Conservation (phyloP, 2,888 invertebrate genomes). For the Ennomos quercinarius region DNA sequence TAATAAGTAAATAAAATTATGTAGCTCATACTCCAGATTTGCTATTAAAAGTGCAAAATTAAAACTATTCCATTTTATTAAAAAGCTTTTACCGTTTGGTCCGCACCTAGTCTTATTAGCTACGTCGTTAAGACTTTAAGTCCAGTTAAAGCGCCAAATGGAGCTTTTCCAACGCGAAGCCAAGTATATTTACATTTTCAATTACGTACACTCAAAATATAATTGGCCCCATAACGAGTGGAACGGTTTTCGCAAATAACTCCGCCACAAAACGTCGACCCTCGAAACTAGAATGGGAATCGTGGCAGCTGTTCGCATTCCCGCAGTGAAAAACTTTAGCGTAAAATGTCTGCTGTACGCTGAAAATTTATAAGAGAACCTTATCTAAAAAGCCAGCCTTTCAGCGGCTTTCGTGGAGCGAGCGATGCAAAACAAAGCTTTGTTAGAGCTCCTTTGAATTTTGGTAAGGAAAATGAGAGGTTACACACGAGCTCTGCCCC, state of each 20-base stretch:
- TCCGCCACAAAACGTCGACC: slow-evolving; percentile 61
- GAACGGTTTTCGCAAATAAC: slow-evolving; percentile 63
- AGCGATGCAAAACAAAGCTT: slow-evolving; percentile 84
- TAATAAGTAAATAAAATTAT: too few species aligned
- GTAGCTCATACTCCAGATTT: too few species aligned
- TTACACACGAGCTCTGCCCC: slow-evolving; percentile 72
- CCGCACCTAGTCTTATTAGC: slow-evolving; percentile 30
- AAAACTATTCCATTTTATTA: slow-evolving; percentile 14
- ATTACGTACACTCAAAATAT: slow-evolving; percentile 53
- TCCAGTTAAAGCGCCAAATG: slow-evolving; percentile 37
- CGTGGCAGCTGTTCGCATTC: slow-evolving; percentile 73
- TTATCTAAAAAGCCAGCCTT: slow-evolving; percentile 84
- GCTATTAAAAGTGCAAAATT: slow-evolving; percentile 1
- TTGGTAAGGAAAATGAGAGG: slow-evolving; percentile 83
- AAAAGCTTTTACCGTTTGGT: slow-evolving; percentile 17
- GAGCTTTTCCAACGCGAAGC: slow-evolving; percentile 29
- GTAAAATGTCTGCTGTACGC: slow-evolving; percentile 69
- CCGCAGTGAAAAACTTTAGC: slow-evolving; percentile 76
- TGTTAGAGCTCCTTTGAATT: slow-evolving; percentile 83
- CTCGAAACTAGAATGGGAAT: slow-evolving; percentile 69
- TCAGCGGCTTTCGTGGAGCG: slow-evolving; percentile 75
- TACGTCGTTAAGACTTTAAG: slow-evolving; percentile 50
- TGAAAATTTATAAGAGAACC: slow-evolving; percentile 80
- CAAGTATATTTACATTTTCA: slow-evolving; percentile 54
- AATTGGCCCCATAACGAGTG: slow-evolving; percentile 60